phyloP scores from a whole-genome alignment of 2,888 invertebrate genomes.

The Lithodes maja region DNA sequence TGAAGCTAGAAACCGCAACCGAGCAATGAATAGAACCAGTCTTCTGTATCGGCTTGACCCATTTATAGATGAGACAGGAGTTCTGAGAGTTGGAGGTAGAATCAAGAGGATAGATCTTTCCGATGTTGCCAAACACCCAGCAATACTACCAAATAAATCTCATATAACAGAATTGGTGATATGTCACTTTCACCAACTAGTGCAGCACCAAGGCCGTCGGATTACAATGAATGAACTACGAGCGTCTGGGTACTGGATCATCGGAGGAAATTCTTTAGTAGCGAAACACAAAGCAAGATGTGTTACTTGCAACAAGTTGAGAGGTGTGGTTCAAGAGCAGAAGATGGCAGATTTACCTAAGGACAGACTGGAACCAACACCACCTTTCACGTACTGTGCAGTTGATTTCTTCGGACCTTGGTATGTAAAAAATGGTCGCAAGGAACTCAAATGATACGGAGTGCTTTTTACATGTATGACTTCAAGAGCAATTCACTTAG shows the following conservation, averaged over 20 bases:
- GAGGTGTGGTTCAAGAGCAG: not conserved
- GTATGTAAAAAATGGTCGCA: not conserved
- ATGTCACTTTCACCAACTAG: not conserved
- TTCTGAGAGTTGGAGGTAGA: too few species aligned
- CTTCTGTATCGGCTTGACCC: too few species aligned
- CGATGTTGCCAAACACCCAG: not conserved
- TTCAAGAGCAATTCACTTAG: constrained; percentile 9
- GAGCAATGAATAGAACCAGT: too few species aligned
- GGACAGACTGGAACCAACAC: not conserved
- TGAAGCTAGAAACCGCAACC: too few species aligned
- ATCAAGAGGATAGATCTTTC: too few species aligned
- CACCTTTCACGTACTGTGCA: constrained; percentile 40
- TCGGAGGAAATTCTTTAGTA: not conserved
- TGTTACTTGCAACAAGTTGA: not conserved
- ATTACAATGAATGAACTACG: not conserved
- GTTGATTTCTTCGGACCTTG: constrained; percentile 42
- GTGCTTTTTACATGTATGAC: constrained; percentile 16
- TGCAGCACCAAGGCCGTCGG: not conserved
- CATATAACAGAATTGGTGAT: not conserved
- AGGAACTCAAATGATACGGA: constrained; percentile 6
- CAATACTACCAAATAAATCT: not conserved
- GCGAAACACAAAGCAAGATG: not conserved
- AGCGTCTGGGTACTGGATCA: not conserved
- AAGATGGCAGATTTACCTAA: not conserved
- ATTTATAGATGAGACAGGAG: too few species aligned